Evolutionary conservation across 2,113 vertebrate genomes (phyloP), one percentile per base, ranked within the genome.

Genomic region (Meles meles): DNA sequence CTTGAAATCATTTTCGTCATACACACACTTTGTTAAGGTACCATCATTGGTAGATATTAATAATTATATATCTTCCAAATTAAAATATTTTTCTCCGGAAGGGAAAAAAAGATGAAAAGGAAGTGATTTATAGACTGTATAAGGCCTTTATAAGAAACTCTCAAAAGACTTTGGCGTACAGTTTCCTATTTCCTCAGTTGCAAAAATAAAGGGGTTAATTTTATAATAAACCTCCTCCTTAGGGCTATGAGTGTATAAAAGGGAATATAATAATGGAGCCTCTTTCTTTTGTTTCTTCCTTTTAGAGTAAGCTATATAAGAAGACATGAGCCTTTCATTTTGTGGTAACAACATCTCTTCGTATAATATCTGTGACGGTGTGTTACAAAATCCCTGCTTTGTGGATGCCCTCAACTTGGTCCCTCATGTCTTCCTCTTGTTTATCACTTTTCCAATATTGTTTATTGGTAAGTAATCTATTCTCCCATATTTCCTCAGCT

Each of bases 401-500:
- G 99, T 99, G 98, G 99, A 99, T 81, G 99, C 99, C 0, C 99
- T 99, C 98, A 99, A 99, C 98, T 98, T 99, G 97, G 99, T 99
- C 42, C 99, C 99, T 10, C 99, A 99, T 17, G 99, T 99, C 97
- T 99, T 99, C 98, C 98, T 99, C 90, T 98, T 99, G 77, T 99
- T 99, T 97, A 99, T 99, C 98, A 99, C 99, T 94, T 99, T 99
- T 97, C 99, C 99, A 25, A 99, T 99, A 98, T 98, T 99, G 94
- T 99, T 99, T 97, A 99, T 99, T 42, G 99, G 99, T 99, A 98
- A 98, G 99, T 98, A 97, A 71, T 37, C 42, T 74, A 15, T 8
- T 55, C 27, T 42, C 11, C 17, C n/a, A 3, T 37, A 12, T 29
- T 49, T 13, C 0, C 27, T 52, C 6, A 42, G 67, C 3, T 47